A percentile compares a stretch with the other conserved stretches of the same genome.
These are phyloP conservation scores for Hirudo medicinalis DNA, from an alignment of 1,140 invertebrate species.

Conservation along the genomic window DNA sequence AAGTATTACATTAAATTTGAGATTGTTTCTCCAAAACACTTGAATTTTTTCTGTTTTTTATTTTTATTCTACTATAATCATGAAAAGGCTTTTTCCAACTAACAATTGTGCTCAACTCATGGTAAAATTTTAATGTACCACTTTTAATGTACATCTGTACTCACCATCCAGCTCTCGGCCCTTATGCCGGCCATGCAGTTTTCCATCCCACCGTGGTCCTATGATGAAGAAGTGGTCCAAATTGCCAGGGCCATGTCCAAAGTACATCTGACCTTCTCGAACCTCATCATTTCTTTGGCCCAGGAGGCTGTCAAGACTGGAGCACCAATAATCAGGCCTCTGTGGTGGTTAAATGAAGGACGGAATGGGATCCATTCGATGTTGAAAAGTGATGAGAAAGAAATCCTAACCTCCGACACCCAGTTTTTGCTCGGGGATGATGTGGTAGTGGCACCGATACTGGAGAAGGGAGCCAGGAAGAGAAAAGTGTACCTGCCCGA, in stretches of 20 bases:
- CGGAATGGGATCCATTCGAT: too few species aligned
- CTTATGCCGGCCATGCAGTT: slow-evolving; percentile 78
- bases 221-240: slow-evolving; percentile 53
- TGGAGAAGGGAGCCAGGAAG: slow-evolving; percentile 50
- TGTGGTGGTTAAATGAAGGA: slow-evolving; percentile 79
- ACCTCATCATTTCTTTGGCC: slow-evolving; percentile 7
- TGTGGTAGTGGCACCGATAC: slow-evolving; percentile 64
- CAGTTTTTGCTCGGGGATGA: slow-evolving; percentile 69
- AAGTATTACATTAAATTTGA: too few species aligned
- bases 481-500: slow-evolving; percentile 65
- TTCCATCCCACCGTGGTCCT: slow-evolving; percentile 74
- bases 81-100: too few species aligned
- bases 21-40: too few species aligned
- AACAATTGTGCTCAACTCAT: too few species aligned
- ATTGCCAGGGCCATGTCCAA: slow-evolving; percentile 52
- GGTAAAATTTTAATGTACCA: too few species aligned
- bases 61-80: too few species aligned
- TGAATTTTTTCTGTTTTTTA: too few species aligned
- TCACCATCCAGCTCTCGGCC: slow-evolving; percentile 37
- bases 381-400: slow-evolving; percentile 42
- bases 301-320: slow-evolving; percentile 11
- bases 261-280: slow-evolving; percentile 48
- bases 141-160: too few species aligned
- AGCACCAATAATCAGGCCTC: slow-evolving; percentile 53
- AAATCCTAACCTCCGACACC: slow-evolving; percentile 55